These are phyloP conservation scores for Episyrphus balteatus DNA, from an alignment of 1,140 invertebrate species.

Conservation along the genomic window DNA sequence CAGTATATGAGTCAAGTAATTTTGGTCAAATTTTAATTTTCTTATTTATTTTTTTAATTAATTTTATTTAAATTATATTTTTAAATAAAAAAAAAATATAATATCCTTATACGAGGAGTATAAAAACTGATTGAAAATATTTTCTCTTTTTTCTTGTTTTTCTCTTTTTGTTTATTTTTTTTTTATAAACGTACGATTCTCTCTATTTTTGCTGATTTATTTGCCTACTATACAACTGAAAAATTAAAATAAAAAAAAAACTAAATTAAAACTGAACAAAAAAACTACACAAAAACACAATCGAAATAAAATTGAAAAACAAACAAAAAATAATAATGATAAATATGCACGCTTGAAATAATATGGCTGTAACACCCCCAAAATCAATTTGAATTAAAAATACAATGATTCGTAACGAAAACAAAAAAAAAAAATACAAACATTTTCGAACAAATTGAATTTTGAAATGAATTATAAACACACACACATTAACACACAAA, in stretches of 20 bases:
- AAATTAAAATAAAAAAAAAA: background rate
- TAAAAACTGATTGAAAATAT: background rate
- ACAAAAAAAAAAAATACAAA: background rate
- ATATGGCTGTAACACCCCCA: background rate
- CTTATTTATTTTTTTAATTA: background rate
- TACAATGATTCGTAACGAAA: background rate
- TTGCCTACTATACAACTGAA: background rate
- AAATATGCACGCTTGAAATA: too few species aligned
- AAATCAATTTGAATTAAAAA: background rate
- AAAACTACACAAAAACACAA: too few species aligned
- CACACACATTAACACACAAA: background rate
- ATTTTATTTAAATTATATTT: too few species aligned
- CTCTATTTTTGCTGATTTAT: background rate
- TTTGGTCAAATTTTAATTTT: background rate
- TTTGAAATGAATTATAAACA: too few species aligned
- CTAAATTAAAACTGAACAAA: background rate
- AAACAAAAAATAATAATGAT: background rate
- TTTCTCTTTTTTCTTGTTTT: background rate
- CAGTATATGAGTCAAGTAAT: background rate
- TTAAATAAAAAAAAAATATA: background rate
- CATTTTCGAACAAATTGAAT: background rate
- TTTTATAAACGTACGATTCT: background rate
- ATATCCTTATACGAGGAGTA: background rate
- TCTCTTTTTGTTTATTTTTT: conserved; percentile 1
- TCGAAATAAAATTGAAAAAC: too few species aligned